Base-by-base conservation (phyloP, 1,140 invertebrate species). In the Aphelenchoides fujianensis region DNA sequence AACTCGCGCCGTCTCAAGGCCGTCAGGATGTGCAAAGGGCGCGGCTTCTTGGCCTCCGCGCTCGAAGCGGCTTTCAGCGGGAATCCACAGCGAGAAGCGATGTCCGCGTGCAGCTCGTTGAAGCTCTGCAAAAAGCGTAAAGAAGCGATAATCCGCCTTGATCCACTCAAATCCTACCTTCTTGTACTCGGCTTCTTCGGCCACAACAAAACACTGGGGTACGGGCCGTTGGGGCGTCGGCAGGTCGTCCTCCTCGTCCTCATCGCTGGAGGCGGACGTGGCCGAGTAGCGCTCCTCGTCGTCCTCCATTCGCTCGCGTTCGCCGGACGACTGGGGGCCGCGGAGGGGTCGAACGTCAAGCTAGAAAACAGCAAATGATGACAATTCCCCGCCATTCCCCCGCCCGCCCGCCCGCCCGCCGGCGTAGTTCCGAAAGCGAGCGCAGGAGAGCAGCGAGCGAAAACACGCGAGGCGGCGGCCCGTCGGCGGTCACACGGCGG, bases 71-170 rank as follows among this genome's bases (percentile, higher is more conserved):
- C 30, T 68, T 9, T 3, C 28, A 9, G 66, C 66, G 41, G 41
- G 23, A 48, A 48, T 36, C 7, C 66, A 64, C 66, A 68, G 5
- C 66, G 3, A 16, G 32, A 23, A 5, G n/a, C 52, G 30, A 68
- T 66, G 27, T 68, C 52, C 66, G 32, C 66, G 12, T 68, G 32
- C 16, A 68, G 66, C 37, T 68, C 66, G 30, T 68, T 52, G 30
- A 3, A 68, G 7, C 7, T 16, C 66, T 68, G n/a, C n/a, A n/a
- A 5, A 68, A 68, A 16, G 12, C 41, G 41, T 48, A n/a, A n/a
- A n/a, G n/a, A n/a, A n/a, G n/a, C 41, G 41, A 48, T 48, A 48
- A 48, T 16, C 12, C 41, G 41, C n/a, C n/a, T n/a, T n/a, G n/a
- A n/a, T n/a, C n/a, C 23, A 48, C 41, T 48, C 23, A 48, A 48